Evolutionary conservation across 2,888 invertebrate genomes (phyloP).

Genomic region (Tridacna gigas): DNA sequence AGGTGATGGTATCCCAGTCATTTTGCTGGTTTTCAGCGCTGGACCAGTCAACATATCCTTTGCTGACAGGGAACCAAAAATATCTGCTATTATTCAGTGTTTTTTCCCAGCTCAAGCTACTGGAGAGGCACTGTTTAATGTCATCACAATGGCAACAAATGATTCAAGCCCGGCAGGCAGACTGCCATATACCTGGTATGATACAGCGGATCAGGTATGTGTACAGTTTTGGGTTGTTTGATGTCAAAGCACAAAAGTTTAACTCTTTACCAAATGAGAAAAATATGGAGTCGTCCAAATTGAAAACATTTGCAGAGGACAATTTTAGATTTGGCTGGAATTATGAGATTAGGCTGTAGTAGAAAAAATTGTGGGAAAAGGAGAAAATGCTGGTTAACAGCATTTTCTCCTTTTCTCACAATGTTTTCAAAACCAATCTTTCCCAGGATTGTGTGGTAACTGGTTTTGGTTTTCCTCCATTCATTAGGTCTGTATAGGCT

Average conservation of each 20-base stretch:
- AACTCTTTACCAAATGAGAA: not conserved
- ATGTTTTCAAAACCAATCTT: not conserved
- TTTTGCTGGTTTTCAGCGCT: slow-evolving; percentile 29
- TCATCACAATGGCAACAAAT: slow-evolving; percentile 39
- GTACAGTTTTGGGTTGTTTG: not conserved
- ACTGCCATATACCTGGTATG: slow-evolving; percentile 76
- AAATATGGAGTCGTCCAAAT: not conserved
- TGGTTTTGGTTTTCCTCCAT: too few species aligned
- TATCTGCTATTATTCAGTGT: slow-evolving; percentile 72
- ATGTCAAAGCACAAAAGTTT: not conserved
- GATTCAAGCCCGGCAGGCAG: slow-evolving; percentile 72
- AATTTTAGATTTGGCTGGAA: not conserved
- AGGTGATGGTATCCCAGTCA: slow-evolving; percentile 12
- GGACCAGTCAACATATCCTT: slow-evolving; percentile 33
- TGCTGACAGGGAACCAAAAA: slow-evolving; percentile 60
- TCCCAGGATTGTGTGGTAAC: too few species aligned
- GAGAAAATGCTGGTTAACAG: not conserved
- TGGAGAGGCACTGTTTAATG: slow-evolving; percentile 70
- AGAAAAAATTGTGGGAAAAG: not conserved
- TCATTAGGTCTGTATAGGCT: too few species aligned
- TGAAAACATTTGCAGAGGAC: not conserved
- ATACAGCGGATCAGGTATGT: slow-evolving; percentile 60
- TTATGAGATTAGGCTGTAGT: not conserved
- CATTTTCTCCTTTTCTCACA: not conserved
- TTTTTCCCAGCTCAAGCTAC: slow-evolving; percentile 76